phyloP scores from a whole-genome alignment of 2,113 vertebrate genomes.

The Ailuropoda melanoleuca region DNA sequence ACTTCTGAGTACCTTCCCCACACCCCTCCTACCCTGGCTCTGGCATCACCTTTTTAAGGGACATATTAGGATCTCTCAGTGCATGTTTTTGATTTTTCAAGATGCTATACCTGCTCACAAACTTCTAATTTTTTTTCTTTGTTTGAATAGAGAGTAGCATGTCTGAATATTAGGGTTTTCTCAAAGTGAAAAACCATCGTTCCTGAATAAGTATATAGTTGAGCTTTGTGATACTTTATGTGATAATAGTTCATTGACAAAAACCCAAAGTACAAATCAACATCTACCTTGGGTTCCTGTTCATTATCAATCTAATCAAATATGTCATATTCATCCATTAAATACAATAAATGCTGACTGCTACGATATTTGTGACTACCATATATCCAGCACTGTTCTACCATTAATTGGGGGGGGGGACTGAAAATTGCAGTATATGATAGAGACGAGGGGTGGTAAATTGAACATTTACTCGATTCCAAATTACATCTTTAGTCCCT shows the following conservation, averaged over 20 bases:
- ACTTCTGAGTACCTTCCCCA: background rate
- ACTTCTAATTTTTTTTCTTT: background rate
- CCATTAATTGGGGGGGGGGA: background rate
- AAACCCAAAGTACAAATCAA: background rate
- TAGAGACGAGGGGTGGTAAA: background rate
- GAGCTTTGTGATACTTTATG: background rate
- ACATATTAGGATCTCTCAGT: background rate
- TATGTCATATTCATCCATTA: background rate
- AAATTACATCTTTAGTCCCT: background rate
- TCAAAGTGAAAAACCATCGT: background rate
- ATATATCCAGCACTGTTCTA: background rate
- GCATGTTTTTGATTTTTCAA: background rate
- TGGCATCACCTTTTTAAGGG: background rate
- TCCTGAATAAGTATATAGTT: background rate
- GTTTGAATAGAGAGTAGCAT: background rate
- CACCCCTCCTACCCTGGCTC: background rate
- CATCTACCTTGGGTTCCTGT: background rate
- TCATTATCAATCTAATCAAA: background rate
- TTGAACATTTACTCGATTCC: background rate
- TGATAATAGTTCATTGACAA: background rate
- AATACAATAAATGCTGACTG: background rate
- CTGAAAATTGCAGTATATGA: background rate
- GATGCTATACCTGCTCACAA: background rate
- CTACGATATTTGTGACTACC: background rate
- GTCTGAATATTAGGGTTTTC: background rate